Conservation (phyloP, 2,888 invertebrate species). For the Agrochola lychnidis region DNA sequence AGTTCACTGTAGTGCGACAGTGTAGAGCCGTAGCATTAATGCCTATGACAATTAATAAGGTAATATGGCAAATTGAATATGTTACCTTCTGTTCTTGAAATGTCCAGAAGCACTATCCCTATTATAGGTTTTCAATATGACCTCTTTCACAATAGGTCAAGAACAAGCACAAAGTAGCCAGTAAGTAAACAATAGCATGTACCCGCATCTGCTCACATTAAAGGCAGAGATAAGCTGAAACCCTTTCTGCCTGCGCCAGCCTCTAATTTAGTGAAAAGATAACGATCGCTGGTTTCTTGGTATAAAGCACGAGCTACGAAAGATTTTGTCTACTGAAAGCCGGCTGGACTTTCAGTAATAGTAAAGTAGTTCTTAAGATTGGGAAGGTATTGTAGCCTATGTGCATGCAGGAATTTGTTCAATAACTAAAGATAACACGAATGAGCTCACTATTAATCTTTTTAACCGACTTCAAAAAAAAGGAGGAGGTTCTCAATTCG, state of each 20-base stretch:
- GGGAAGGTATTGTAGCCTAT: not conserved
- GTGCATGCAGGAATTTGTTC: not conserved
- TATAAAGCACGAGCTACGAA: constrained; percentile 51
- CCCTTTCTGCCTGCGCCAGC: constrained; percentile 74
- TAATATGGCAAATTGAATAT: not conserved
- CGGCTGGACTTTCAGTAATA: too few relatives aligned
- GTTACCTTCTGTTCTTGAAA: not conserved
- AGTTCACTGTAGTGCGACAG: too few relatives aligned
- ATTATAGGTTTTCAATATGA: constrained; percentile 1
- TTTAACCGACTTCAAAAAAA: too few relatives aligned
- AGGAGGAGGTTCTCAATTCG: too few relatives aligned
- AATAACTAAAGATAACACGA: not conserved
- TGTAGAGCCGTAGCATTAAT: not conserved
- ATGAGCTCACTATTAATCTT: not conserved
- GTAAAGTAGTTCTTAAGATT: too few relatives aligned
- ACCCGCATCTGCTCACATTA: constrained; percentile 80
- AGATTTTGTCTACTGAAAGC: too few relatives aligned
- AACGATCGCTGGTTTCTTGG: constrained; percentile 75
- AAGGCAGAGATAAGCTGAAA: constrained; percentile 80
- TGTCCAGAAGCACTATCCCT: too few relatives aligned
- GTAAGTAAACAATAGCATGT: constrained; percentile 73
- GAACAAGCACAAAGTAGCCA: constrained; percentile 36
- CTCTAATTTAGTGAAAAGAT: constrained; percentile 84
- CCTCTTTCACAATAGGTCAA: constrained; percentile 24
- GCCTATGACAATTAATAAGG: not conserved